These are phyloP conservation scores for Drosophila nikananu DNA, from an alignment of 1,140 invertebrate genomes.

Conservation along the genomic window DNA sequence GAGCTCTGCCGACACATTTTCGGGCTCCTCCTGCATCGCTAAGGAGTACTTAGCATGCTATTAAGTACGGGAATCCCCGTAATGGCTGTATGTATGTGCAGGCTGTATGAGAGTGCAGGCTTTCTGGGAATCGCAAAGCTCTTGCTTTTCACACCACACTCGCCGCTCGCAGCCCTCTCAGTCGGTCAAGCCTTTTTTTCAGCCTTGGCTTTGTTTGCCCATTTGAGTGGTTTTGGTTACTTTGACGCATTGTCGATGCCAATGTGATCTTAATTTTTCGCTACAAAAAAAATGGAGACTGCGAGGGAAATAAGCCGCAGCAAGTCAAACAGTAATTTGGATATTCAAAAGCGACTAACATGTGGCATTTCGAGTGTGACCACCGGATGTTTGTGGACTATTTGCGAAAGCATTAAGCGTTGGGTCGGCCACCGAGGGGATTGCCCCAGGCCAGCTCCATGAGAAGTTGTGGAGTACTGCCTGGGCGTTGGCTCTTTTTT, in stretches of 20 bases:
- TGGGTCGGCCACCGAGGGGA: slow-evolving; percentile 30
- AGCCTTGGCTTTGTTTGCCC: slow-evolving; percentile 58
- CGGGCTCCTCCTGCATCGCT: not conserved
- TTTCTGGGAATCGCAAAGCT: slow-evolving; percentile 69
- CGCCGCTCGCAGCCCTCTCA: slow-evolving; percentile 18
- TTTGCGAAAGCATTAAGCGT: slow-evolving; percentile 73
- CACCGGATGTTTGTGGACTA: slow-evolving; percentile 78
- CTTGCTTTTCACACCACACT: slow-evolving; percentile 64
- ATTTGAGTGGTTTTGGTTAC: slow-evolving; percentile 74
- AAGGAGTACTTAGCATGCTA: slow-evolving; percentile 46
- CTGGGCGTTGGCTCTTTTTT: slow-evolving; percentile 14
- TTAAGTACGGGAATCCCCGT: slow-evolving; percentile 43
- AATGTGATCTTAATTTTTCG: slow-evolving; percentile 67
- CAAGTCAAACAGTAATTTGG: slow-evolving; percentile 66
- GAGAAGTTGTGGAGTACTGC: slow-evolving; percentile 29
- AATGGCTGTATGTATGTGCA: no score
- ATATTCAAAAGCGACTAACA: slow-evolving; percentile 60
- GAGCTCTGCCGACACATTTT: not conserved
- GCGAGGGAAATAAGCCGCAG: slow-evolving; percentile 26
- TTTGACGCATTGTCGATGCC: slow-evolving; percentile 53
- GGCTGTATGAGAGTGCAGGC: slow-evolving; percentile 42
- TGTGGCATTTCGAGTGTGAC: slow-evolving; percentile 19
- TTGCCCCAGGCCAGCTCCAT: slow-evolving; percentile 37
- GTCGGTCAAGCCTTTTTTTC: slow-evolving; percentile 48
- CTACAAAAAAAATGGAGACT: slow-evolving; percentile 36